These are phyloP conservation scores for Charina bottae DNA, from an alignment of 2,113 vertebrate genomes.

Conservation along the genomic window DNA sequence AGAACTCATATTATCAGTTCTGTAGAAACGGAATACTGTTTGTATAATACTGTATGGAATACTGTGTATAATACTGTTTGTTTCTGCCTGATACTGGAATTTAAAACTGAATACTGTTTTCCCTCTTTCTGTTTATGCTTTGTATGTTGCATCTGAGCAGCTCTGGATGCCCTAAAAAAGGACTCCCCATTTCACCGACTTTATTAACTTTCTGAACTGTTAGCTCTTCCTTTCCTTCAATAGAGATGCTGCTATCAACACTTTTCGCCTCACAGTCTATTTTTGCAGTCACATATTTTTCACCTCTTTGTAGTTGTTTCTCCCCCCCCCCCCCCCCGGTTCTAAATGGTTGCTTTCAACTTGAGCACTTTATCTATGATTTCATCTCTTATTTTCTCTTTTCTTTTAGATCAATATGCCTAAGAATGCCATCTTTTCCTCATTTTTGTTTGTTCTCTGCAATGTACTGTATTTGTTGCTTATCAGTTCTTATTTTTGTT, in stretches of 20 bases:
- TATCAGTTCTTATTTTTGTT: neutral
- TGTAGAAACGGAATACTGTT: neutral
- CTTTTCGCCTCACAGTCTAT: neutral
- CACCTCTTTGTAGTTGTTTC: neutral
- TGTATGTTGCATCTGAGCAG: neutral
- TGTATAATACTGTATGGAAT: neutral
- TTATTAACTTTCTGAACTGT: slow-evolving; percentile 5
- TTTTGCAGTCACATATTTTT: slow-evolving; percentile 1
- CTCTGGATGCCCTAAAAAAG: neutral
- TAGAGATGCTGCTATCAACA: neutral
- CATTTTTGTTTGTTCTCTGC: neutral
- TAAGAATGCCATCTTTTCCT: neutral
- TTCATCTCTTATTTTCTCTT: neutral
- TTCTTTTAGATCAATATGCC: neutral
- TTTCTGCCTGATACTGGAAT: neutral
- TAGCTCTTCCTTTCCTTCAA: slow-evolving; percentile 1
- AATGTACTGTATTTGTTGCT: neutral
- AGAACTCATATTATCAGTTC: neutral
- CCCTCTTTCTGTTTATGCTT: neutral
- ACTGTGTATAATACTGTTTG: neutral
- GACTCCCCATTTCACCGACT: neutral
- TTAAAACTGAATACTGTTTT: neutral
- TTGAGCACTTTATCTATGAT: neutral
- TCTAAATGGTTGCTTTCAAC: neutral
- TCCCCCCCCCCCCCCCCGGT: too few relatives aligned